Evolutionary conservation across 2,888 invertebrate genomes (phyloP).

Genomic region (Lutraria lutraria): DNA sequence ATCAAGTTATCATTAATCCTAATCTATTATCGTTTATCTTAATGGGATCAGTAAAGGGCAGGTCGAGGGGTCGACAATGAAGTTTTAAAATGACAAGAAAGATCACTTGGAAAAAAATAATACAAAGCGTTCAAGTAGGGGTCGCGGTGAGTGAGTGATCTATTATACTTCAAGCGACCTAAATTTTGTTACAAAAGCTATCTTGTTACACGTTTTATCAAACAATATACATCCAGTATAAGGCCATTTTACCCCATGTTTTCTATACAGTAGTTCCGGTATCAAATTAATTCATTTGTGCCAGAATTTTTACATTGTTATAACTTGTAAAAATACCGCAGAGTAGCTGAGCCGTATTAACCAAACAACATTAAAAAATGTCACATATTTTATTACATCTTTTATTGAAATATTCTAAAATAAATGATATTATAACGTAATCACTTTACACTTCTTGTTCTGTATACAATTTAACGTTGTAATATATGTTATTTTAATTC

Average conservation of each 20-base stretch:
- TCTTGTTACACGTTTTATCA: not conserved
- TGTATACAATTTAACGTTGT: not conserved
- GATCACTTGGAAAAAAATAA: not conserved
- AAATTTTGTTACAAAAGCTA: not conserved
- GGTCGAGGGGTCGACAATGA: not conserved
- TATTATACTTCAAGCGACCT: not conserved
- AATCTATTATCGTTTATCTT: too few species aligned
- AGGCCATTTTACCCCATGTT: not conserved
- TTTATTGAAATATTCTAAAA: slow-evolving; percentile 1
- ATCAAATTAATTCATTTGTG: slow-evolving; percentile 10
- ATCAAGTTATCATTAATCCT: too few species aligned
- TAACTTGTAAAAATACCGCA: not conserved
- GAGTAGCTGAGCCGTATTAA: not conserved
- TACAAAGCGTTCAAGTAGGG: not conserved
- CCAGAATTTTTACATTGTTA: slow-evolving; percentile 7
- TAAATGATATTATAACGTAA: not conserved
- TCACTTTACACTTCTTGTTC: not conserved
- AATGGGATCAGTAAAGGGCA: not conserved
- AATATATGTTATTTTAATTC: not conserved
- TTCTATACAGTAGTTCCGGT: not conserved
- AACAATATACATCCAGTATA: not conserved
- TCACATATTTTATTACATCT: slow-evolving; percentile 13
- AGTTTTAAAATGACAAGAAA: not conserved
- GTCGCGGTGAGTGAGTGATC: not conserved
- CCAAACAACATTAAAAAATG: not conserved